Base-by-base conservation (phyloP, 2,888 invertebrate species). In the Acrobasis repandana region DNA sequence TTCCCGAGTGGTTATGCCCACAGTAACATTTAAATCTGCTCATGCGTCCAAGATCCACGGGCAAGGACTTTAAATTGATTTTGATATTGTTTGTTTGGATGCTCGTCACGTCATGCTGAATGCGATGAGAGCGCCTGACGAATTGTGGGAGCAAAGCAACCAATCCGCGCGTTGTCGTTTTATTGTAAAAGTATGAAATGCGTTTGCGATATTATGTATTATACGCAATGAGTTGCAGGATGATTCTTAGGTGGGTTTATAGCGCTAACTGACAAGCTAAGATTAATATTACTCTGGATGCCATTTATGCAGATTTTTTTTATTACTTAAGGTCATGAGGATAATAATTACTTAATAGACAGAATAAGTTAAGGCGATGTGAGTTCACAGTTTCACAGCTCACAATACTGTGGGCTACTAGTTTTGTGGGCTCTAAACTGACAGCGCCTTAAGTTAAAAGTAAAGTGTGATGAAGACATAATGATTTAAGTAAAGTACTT, bases 41-140 rank as follows among this genome's bases (percentile, higher is more conserved):
- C 63, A 63, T 60, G 51, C 63, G 46, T 61, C 59, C 52, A 59
- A 28, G 47, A 28, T 20, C 47, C 60, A 54, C 63, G 34, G 28
- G 58, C 49, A 62, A 66, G 56, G 61, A 56, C 56, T 62, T 61
- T 62, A 63, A 65, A 65, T 64, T 62, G 63, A 67, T 67, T 65
- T 64, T 56, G 65, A 67, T 67, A 67, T 65, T 65, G 61, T 67
- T 67, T 67, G 64, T 67, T 67, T 67, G 65, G 63, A 36, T 33
- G 52, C 28, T 28, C 28, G 28, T 28, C 28, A 28, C 28, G 28
- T 28, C 28, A 28, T 8, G 6, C 47, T 52, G 52, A 28, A 28
- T 15, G 46, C 52, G 49, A 34, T 60, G 52, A 60, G 34, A 52
- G 58, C 61, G 61, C 62, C 46, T 61, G 56, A 61, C 56, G 59